Base-by-base conservation (phyloP, 2,113 vertebrate genomes). In the Podarcis raffonei region DNA sequence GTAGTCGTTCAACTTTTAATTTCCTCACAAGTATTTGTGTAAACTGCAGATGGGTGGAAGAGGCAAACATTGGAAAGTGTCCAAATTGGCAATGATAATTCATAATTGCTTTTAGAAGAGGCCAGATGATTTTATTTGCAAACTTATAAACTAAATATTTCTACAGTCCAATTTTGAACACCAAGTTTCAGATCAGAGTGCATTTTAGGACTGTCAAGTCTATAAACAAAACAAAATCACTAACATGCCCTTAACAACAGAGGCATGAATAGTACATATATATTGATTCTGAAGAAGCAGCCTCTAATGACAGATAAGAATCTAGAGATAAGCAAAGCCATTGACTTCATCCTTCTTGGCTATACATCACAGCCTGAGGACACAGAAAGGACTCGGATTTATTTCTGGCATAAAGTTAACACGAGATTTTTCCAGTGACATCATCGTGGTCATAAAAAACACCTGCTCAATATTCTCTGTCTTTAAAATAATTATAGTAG, bases 21-120 rank as follows among this genome's bases (percentile, higher is more conserved):
- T 90, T 90, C 39, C 35, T 81, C 76, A 18, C 23, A 59, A 90
- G 83, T 90, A 62, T 76, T 83, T 87, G 18, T 66, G n/a, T n/a
- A 18, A 81, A 79, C 68, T 74, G 53, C 66, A 48, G 53, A 72
- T 69, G 82, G 87, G 82, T 82, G 11, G 23, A 83, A 71, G 23
- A 62, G 27, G 30, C 48, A 84, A 84, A 42, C 18, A 27, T 83
- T 42, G 74, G 62, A 78, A 89, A 71, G 25, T 72, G 25, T 59
- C 68, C 62, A 77, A 32, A 79, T 39, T 84, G 62, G n/a, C 59
- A 37, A 84, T 59, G 65, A 72, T 39, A 25, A 89, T 84, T 77
- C 65, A 79, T 79, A n/a, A 72, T 13, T 32, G 27, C 59, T 27
- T 89, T 79, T 79, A 84, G 9, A 69, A 84, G 30, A 77, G 25